These are phyloP conservation scores for Bombus waltoni DNA, from an alignment of 1,140 invertebrate genomes.

Conservation along the genomic window DNA sequence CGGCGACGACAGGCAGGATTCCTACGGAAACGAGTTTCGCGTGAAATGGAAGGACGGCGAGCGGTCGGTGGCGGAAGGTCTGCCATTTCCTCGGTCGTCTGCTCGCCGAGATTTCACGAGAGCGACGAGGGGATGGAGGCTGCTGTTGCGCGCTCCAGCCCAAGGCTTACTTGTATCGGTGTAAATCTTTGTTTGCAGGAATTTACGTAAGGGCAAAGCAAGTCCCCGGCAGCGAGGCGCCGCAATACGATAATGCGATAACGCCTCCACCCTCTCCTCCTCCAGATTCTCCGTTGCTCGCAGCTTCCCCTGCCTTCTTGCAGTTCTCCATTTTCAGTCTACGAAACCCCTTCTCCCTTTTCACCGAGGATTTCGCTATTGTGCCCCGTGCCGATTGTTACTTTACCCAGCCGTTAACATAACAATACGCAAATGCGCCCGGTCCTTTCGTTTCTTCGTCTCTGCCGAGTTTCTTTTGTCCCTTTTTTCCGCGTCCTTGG, in stretches of 20 bases:
- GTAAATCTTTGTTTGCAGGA: constrained; percentile 79
- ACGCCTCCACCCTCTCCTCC: constrained; percentile 55
- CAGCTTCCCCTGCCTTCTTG: constrained; percentile 7
- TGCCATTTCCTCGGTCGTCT: constrained; percentile 26
- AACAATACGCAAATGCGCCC: constrained; percentile 78
- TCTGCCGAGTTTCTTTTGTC: neutral
- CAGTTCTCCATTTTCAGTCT: constrained; percentile 38
- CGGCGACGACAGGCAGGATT: too few species aligned
- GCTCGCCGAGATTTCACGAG: constrained; percentile 34
- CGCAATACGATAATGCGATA: constrained; percentile 80
- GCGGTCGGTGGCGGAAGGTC: too few species aligned
- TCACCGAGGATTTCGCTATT: constrained; percentile 75
- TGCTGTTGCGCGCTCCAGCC: constrained; percentile 18
- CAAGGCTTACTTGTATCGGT: constrained; percentile 62
- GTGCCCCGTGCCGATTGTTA: constrained; percentile 79
- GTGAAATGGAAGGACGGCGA: too few species aligned
- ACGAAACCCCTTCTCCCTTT: constrained; percentile 18
- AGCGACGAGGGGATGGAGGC: constrained; percentile 11
- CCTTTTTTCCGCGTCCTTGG: neutral
- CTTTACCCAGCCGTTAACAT: constrained; percentile 79
- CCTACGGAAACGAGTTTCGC: too few species aligned
- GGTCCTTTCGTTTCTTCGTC: constrained; percentile 12
- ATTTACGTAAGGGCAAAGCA: constrained; percentile 75
- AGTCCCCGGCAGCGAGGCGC: constrained; percentile 74
- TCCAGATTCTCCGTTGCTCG: constrained; percentile 6